Conservation (phyloP, 2,888 invertebrate species). For the Cephus pulcher region DNA sequence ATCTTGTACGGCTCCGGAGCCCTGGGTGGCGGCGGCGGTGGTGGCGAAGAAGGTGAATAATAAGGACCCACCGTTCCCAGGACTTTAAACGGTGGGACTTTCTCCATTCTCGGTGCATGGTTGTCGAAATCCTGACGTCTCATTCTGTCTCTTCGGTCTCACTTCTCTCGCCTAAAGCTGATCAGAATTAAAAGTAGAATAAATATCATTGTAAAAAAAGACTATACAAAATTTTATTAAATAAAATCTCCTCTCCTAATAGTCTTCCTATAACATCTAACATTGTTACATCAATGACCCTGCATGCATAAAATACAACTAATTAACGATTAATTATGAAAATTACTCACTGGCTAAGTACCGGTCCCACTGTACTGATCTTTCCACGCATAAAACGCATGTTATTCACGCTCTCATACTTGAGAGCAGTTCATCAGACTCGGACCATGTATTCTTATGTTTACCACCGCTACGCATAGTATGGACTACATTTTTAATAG, state of each 20-base stretch:
- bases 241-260: neutral
- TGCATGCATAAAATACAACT: neutral
- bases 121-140: conserved; percentile 28
- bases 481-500: conserved; percentile 34
- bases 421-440: conserved; percentile 33
- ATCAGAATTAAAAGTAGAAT: neutral
- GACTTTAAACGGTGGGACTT: conserved; percentile 52
- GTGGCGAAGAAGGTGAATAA: conserved; percentile 35
- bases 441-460: conserved; percentile 25
- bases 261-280: neutral
- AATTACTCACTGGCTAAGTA: conserved; percentile 41
- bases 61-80: conserved; percentile 30
- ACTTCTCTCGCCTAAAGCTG: neutral
- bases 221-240: neutral
- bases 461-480: conserved; percentile 18
- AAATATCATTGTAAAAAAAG: neutral
- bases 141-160: conserved; percentile 15
- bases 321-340: conserved; percentile 17
- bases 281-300: neutral
- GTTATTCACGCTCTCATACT: conserved; percentile 56
- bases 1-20: conserved; percentile 63
- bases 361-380: conserved; percentile 34
- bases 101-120: conserved; percentile 29
- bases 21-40: conserved; percentile 56
- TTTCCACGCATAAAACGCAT: conserved; percentile 33